A percentile compares a stretch with the other conserved stretches of the same genome.
These are phyloP conservation scores for Perodicticus potto DNA, from an alignment of 2,797 vertebrate species.

Conservation along the genomic window DNA sequence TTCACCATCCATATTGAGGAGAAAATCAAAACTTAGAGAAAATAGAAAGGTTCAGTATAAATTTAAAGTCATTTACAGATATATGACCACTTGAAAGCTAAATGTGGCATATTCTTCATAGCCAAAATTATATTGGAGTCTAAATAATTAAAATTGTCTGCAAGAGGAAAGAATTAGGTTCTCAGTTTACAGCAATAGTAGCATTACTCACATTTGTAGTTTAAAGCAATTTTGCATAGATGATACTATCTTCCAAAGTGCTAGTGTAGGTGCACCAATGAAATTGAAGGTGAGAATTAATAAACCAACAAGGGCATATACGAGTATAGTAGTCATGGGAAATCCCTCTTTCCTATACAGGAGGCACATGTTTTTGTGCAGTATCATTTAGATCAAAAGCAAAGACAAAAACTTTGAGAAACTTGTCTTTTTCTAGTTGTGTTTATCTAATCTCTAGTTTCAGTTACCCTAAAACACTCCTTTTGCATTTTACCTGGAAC, in stretches of 20 bases:
- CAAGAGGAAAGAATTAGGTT: neutral
- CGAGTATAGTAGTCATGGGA: neutral
- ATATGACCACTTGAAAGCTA: neutral
- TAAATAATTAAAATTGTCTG: conserved; percentile 50
- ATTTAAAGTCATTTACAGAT: conserved; percentile 22
- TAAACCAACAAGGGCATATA: neutral
- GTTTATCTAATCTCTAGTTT: conserved; percentile 15
- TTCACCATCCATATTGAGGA: conserved; percentile 33
- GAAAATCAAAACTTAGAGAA: conserved; percentile 33
- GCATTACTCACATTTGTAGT: neutral
- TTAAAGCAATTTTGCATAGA: conserved; percentile 20
- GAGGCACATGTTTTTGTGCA: conserved; percentile 45
- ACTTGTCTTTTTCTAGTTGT: neutral
- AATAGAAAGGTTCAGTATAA: neutral
- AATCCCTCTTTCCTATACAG: conserved; percentile 4
- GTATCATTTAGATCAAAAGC: conserved; percentile 56
- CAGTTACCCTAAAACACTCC: neutral
- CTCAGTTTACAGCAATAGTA: neutral
- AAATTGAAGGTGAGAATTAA: conserved; percentile 36
- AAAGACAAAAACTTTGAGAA: conserved; percentile 24
- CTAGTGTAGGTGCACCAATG: neutral
- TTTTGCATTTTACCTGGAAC: neutral
- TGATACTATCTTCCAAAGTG: neutral
- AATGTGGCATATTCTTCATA: neutral
- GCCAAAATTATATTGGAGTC: neutral